These are phyloP conservation scores for Orthosia gothica DNA, from an alignment of 2,888 invertebrate species.

Conservation along the genomic window DNA sequence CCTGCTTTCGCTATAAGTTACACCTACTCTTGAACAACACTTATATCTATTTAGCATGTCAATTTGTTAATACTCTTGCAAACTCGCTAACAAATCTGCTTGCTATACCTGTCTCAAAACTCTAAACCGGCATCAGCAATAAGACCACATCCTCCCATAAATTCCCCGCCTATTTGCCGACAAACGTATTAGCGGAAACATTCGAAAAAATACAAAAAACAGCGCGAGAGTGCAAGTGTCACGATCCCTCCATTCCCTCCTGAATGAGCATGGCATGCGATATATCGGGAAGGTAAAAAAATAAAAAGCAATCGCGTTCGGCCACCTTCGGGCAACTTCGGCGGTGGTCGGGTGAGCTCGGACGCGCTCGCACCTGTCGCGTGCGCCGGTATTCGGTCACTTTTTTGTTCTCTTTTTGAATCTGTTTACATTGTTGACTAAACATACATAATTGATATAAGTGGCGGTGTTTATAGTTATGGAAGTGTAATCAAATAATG, in stretches of 20 bases:
- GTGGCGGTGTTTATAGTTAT: background rate
- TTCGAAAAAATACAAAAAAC: constrained; percentile 63
- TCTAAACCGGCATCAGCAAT: constrained; percentile 22
- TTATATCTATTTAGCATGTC: background rate
- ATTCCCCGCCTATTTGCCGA: constrained; percentile 68
- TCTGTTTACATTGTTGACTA: constrained; percentile 57
- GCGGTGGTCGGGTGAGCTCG: constrained; percentile 58
- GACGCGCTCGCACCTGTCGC: constrained; percentile 63
- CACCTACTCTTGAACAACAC: too few species aligned
- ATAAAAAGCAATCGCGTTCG: constrained; percentile 66
- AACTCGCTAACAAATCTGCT: constrained; percentile 3
- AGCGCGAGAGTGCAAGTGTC: constrained; percentile 70
- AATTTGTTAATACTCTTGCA: background rate
- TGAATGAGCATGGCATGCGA: constrained; percentile 81
- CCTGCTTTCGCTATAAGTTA: too few species aligned
- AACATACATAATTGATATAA: constrained; percentile 44
- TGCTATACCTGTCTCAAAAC: constrained; percentile 1
- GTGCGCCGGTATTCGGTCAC: constrained; percentile 60
- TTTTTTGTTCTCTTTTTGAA: constrained; percentile 50
- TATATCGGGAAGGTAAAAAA: constrained; percentile 79
- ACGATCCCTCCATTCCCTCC: constrained; percentile 60
- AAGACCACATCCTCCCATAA: constrained; percentile 50
- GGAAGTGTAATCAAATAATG: background rate
- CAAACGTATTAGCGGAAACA: constrained; percentile 66
- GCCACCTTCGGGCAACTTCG: constrained; percentile 68